Percentiles rank a stretch among this genome's conserved stretches.
phyloP scores from a whole-genome alignment of 2,113 vertebrate species.

The Pandion haliaetus region DNA sequence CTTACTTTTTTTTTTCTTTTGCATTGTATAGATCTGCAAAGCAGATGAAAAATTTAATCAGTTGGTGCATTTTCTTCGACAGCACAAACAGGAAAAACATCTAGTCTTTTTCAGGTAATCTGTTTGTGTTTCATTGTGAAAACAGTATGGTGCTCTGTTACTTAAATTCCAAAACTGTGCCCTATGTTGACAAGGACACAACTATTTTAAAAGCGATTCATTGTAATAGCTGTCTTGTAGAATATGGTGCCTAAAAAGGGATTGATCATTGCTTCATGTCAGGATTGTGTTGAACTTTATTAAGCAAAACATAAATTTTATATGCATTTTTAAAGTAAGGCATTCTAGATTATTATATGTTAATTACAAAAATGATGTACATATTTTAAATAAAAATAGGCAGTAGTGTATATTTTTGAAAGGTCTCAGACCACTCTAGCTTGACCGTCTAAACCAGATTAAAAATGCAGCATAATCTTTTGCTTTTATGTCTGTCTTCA shows the following conservation, averaged over 20 bases:
- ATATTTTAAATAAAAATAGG: background rate
- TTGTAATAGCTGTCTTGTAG: background rate
- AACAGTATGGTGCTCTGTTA: background rate
- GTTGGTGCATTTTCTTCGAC: conserved; percentile 89
- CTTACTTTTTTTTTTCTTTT: background rate
- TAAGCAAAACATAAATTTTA: background rate
- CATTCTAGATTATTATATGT: background rate
- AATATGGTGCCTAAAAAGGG: background rate
- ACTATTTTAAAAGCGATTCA: background rate
- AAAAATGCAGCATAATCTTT: background rate
- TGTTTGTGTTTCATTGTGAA: background rate
- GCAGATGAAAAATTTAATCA: conserved; percentile 93
- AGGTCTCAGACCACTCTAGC: background rate
- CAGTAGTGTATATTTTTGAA: background rate
- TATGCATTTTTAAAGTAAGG: background rate
- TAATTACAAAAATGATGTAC: background rate
- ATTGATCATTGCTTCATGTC: background rate
- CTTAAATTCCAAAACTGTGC: background rate
- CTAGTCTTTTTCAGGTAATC: conserved; percentile 94
- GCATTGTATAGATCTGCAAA: conserved; percentile 80
- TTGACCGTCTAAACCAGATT: background rate
- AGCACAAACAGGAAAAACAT: conserved; percentile 90
- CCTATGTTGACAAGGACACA: background rate
- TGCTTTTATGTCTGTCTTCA: background rate
- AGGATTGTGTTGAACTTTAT: background rate